Percentiles rank a stretch among this genome's conserved stretches.
Conservation (phyloP, 2,797 vertebrate genomes). For the Synaphobranchus kaupii region DNA sequence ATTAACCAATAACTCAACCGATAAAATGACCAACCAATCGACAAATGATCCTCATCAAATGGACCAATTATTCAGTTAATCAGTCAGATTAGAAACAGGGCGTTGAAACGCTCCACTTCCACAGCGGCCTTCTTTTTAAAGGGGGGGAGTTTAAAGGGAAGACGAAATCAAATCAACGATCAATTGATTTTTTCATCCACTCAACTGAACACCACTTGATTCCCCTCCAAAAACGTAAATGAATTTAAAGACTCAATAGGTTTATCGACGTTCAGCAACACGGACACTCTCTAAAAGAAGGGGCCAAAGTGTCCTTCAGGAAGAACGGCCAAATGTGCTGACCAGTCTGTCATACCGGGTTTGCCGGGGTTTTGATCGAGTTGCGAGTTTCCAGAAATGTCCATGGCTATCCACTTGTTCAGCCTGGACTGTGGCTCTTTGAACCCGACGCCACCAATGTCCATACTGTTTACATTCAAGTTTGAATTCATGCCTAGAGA, state of each 20-base stretch:
- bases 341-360: conserved; percentile 77
- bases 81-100: background rate
- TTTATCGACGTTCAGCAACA: background rate
- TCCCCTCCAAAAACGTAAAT: too few relatives aligned
- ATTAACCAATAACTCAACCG: background rate
- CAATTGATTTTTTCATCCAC: too few relatives aligned
- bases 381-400: conserved; percentile 84
- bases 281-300: background rate
- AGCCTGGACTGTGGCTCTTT: conserved; percentile 97
- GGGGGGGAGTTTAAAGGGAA: too few relatives aligned
- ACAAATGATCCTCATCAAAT: background rate
- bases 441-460: conserved; percentile 84
- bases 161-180: too few relatives aligned
- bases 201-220: background rate
- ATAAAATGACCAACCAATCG: background rate
- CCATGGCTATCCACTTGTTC: conserved; percentile 96
- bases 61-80: background rate
- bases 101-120: too few relatives aligned
- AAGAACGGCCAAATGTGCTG: background rate
- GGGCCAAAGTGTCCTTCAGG: background rate
- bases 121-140: too few relatives aligned
- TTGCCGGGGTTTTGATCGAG: conserved; percentile 97
- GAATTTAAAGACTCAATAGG: too few relatives aligned
- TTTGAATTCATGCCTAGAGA: conserved; percentile 91
- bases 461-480: conserved; percentile 94